phyloP scores from a whole-genome alignment of 2,888 invertebrate species.

The Hoplodrina blanda region DNA sequence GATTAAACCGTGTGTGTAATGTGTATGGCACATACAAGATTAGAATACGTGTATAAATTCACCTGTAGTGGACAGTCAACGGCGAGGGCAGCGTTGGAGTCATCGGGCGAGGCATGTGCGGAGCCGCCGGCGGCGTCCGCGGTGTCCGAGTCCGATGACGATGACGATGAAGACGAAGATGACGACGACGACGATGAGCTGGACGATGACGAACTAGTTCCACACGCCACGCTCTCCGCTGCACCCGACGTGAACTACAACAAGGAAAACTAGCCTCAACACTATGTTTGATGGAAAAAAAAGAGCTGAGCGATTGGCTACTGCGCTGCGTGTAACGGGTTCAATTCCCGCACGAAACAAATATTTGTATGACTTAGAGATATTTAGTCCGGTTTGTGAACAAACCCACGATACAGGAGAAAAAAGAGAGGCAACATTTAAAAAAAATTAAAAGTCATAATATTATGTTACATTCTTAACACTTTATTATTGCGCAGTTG shows the following conservation, averaged over 20 bases:
- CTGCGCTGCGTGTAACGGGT: no score
- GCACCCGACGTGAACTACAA: constrained; percentile 82
- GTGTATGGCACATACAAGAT: neutral
- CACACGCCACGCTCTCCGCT: constrained; percentile 82
- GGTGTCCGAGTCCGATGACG: constrained; percentile 86
- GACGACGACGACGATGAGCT: constrained; percentile 85
- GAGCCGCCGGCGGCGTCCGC: constrained; percentile 85
- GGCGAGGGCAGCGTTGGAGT: constrained; percentile 90
- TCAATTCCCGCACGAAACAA: no score
- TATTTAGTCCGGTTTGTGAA: no score
- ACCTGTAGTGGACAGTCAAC: constrained; percentile 91
- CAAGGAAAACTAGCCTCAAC: constrained; percentile 28
- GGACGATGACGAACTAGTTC: constrained; percentile 86
- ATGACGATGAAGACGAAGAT: constrained; percentile 86
- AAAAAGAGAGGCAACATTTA: no score
- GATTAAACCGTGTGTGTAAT: neutral
- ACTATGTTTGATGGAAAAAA: neutral
- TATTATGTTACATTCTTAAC: neutral
- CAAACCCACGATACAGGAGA: no score
- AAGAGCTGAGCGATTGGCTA: neutral
- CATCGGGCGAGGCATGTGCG: constrained; percentile 83
- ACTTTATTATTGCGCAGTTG: constrained; percentile 14
- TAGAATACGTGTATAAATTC: constrained; percentile 59
- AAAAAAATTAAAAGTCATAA: no score
- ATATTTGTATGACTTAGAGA: no score